These are phyloP conservation scores for Neelides sp. DNA, from an alignment of 1,140 invertebrate species.

Conservation along the genomic window DNA sequence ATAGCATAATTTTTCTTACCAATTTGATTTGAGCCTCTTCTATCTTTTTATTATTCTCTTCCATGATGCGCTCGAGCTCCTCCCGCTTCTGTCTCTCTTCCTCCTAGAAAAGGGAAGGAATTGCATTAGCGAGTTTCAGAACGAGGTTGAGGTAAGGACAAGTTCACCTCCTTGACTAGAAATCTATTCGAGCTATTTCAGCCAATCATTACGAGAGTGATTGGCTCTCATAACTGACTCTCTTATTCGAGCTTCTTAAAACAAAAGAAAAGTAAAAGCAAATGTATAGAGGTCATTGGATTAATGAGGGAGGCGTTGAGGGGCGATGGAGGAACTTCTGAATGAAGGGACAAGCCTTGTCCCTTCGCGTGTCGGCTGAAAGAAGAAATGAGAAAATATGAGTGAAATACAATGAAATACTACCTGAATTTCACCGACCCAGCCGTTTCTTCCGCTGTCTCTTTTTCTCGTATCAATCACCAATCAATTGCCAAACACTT, in stretches of 20 bases:
- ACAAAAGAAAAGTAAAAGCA: constrained; percentile 8
- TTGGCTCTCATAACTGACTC: too few species aligned
- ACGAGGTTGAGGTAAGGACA: background rate
- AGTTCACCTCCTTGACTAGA: constrained; percentile 8
- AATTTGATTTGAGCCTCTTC: constrained; percentile 92
- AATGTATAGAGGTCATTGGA: too few species aligned
- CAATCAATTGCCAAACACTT: constrained; percentile 14
- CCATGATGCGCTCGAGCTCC: constrained; percentile 89
- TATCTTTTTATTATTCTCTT: constrained; percentile 94
- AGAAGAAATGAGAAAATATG: constrained; percentile 30
- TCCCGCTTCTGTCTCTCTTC: constrained; percentile 87
- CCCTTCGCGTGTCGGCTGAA: constrained; percentile 7
- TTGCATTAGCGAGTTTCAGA: constrained; percentile 17
- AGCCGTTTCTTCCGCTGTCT: constrained; percentile 24
- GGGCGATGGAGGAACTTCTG: constrained; percentile 1
- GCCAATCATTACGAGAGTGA: too few species aligned
- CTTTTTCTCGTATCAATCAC: constrained; percentile 4
- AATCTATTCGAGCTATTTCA: too few species aligned
- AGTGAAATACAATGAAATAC: constrained; percentile 29
- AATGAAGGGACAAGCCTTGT: too few species aligned
- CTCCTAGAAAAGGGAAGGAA: constrained; percentile 58
- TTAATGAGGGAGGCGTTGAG: constrained; percentile 3
- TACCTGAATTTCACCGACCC: constrained; percentile 25
- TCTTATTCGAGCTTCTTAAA: constrained; percentile 8
- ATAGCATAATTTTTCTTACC: constrained; percentile 46